Evolutionary conservation across 2,113 vertebrate genomes (phyloP), one percentile per base, ranked within the genome.

Genomic region (Craseonycteris thonglongyai): DNA sequence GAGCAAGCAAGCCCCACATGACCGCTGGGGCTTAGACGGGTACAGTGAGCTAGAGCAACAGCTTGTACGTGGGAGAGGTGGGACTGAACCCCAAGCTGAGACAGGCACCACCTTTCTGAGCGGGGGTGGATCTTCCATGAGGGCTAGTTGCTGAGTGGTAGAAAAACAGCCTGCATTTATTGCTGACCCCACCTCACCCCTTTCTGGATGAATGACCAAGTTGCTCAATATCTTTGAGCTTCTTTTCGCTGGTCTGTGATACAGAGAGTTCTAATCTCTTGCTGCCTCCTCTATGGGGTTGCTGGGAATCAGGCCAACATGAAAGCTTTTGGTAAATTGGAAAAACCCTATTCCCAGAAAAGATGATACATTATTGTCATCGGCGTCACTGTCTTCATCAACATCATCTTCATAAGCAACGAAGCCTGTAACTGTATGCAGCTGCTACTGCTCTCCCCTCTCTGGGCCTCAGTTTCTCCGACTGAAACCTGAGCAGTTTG

Each of bases 401-500:
- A 11, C 7, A 6, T 26, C 61, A 30, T 10, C 7, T 15, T 40
- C 24, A 1, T 22, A 30, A 45, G 45, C 56, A 51, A 8, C 47
- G 63, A 94, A 18, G 59, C 42, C 59, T 61, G 0, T 30, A 12
- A 65, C 3, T 33, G 4, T 42, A 21, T 19, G 74, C 21, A 8
- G 14, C 63, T 9, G 58, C 54, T 58, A 24, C 16, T 26, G 9
- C 63, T 71, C 26, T 21, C 59, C 66, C 63, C 2, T 59, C 69
- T 59, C 71, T 47, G 16, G 84, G 80, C 95, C 96, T 97, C 96
- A 97, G 95, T 97, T 97, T 97, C 96, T 92, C 96, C 54, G 58
- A 66, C 56, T 35, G 95, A 93, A 97, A 95, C 54, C 56, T 0
- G 66, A 97, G 92, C n/a, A 19, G 42, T 80, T 74, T 93, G 93